A percentile compares a stretch with the other conserved stretches of the same genome.
Evolutionary conservation across 2,113 vertebrate species (phyloP).

Genomic region (Microcebus lehilahytsara): DNA sequence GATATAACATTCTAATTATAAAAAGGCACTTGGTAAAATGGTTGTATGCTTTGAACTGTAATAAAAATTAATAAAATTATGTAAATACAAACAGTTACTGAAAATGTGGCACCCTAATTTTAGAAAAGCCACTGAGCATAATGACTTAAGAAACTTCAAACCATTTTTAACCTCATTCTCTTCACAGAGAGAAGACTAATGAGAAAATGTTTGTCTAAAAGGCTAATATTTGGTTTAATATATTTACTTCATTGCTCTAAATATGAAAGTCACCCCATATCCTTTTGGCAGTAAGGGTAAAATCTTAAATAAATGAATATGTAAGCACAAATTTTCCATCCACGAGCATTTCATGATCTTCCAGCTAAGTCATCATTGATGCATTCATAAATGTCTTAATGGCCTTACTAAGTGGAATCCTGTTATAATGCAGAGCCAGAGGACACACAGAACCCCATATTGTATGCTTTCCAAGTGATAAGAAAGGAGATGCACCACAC

Average conservation of each 20-base stretch:
- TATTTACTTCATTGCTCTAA: conserved; percentile 75
- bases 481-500: not conserved
- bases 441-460: not conserved
- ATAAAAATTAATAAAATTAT: conserved; percentile 82
- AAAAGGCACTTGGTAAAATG: conserved; percentile 73
- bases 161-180: conserved; percentile 76
- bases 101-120: conserved; percentile 70
- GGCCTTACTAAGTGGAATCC: conserved; percentile 22
- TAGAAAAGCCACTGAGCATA: conserved; percentile 72
- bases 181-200: conserved; percentile 74
- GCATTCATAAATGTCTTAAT: conserved; percentile 63
- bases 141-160: conserved; percentile 77
- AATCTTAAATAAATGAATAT: conserved; percentile 66
- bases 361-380: conserved; percentile 40
- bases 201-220: conserved; percentile 78
- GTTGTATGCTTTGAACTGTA: conserved; percentile 79
- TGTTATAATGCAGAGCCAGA: conserved; percentile 42
- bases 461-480: conserved; percentile 24
- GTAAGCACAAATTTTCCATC: conserved; percentile 49
- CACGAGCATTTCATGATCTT: conserved; percentile 69
- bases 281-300: conserved; percentile 42
- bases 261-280: conserved; percentile 40
- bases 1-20: conserved; percentile 76
- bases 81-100: conserved; percentile 80
- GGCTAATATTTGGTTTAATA: conserved; percentile 81